phyloP scores from a whole-genome alignment of 2,888 invertebrate species.

The Antheraea yamamai region DNA sequence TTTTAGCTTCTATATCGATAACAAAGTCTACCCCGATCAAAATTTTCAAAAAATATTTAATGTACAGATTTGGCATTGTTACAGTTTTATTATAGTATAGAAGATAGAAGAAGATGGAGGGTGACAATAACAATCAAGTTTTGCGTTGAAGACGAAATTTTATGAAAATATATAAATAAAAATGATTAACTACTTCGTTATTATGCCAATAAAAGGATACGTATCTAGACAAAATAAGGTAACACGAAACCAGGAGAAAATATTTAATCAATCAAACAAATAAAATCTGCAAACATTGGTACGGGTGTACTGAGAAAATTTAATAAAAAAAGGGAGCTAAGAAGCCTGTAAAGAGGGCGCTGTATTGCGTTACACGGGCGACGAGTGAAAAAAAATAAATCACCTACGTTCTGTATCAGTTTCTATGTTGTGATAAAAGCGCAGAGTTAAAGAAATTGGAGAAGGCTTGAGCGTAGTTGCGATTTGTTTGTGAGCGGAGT shows the following conservation, averaged over 20 bases:
- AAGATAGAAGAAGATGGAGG: no score
- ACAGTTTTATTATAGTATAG: no score
- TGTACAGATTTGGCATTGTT: no score
- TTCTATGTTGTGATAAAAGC: constrained; percentile 6
- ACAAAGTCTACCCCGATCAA: no score
- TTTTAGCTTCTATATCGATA: no score
- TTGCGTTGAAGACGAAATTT: not conserved
- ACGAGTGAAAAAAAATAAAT: constrained; percentile 13
- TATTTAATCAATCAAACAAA: constrained; percentile 14
- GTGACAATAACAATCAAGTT: no score
- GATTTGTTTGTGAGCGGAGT: not conserved
- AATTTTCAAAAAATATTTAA: no score
- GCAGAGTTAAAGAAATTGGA: not conserved
- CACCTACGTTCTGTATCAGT: constrained; percentile 14
- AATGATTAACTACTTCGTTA: not conserved
- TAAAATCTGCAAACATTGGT: not conserved
- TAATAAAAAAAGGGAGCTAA: constrained; percentile 13
- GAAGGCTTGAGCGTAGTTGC: not conserved
- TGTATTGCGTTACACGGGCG: constrained; percentile 11
- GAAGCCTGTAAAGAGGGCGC: constrained; percentile 9
- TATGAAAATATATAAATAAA: not conserved
- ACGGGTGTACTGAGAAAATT: constrained; percentile 4
- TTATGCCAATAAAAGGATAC: not conserved
- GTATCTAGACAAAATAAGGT: not conserved
- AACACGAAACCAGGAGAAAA: not conserved